Evolutionary conservation across 2,113 vertebrate species (phyloP), one percentile per base, ranked within the genome.

Genomic region (Triplophysa rosa): DNA sequence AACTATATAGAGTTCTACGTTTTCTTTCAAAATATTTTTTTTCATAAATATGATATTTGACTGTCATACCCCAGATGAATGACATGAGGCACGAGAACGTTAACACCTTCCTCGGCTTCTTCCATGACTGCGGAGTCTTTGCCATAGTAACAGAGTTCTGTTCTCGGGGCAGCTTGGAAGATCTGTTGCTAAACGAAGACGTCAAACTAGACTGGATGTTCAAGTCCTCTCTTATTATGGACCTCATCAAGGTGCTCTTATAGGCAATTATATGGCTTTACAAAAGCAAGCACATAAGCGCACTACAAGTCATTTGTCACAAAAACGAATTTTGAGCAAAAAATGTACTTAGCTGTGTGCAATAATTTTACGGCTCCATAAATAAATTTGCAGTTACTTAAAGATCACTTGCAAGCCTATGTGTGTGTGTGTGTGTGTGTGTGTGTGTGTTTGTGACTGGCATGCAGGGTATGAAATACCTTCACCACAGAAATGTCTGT

Each of bases 191-290:
- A 2, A 94, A 92, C 1, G 88, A 93, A 0, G 92, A 94, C 0
- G 91, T 94, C 23, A 93, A 94, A 74, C 91, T 95, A 4, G 94
- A 95, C 90, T 95, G 93, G 93, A 95, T 95, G 93, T 95, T 95
- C 86, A 94, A 94, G 84, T 94, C 93, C 0, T 94, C 93, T 8
- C 89, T 95, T 73, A 82, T 94, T 16, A 69, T 94, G 69, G 94
- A 95, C 87, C 86, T 95, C 16, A 94, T 95, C 58, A 94, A 95
- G 93, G 93, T 74, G 11, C 67, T 67, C 2, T 77, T 24, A 49
- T 8, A 1, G 33, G 33, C 33, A 37, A 37, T 37, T 54, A 6
- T 54, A 49, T 49, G 47, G 47, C 11, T 11, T 49, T 49, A 19
- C 16, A n/a, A 49, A 68, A 52, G 17, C 8, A 19, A 29, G 47